Base-by-base conservation (phyloP, 2,888 invertebrate species). In the Odontomyia ornata region DNA sequence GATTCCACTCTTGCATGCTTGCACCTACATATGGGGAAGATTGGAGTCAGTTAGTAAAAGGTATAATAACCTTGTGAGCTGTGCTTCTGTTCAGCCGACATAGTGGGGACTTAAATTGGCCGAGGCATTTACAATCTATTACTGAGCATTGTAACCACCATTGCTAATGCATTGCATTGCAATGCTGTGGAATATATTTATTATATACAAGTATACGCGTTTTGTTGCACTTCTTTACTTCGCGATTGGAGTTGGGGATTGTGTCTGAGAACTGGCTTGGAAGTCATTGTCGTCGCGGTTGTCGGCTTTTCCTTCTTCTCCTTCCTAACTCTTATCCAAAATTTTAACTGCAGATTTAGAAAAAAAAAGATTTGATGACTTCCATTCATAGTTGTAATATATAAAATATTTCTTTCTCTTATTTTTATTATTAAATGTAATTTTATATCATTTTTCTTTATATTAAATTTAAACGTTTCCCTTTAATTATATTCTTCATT, bases 221-320 rank as follows among this genome's bases (percentile, higher is more conserved):
- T 52, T n/a, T 60, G 60, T 60, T 60, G 60, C 7, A 36, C 18
- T 52, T 52, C n/a, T 60, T 60, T 23, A 5, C 60, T 4, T 21
- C 36, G 36, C 5, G 36, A 36, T 36, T 36, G 36, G 5, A 36
- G 25, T 18, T 13, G 25, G 60, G 52, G 15, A 9, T 52, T 36
- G 5, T 36, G 36, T 3, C 36, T 36, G 36, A 36, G 36, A 18
- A 1, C 52, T 60, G 64, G 25, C 25, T n/a, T 64, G 64, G 28
- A 28, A 64, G n/a, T 64, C 28, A 64, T 64, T 64, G 64, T 30
- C 64, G 64, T 64, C 64, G 64, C n/a, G 28, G 64, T 18, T 64
- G 64, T 64, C 30, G 64, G 36, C 36, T 60, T 23, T 4, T 52
- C n/a, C n/a, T n/a, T n/a, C n/a, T n/a, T n/a, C n/a, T n/a, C n/a